Evolutionary conservation across 2,888 invertebrate species (phyloP), one percentile per base, ranked within the genome.

Genomic region (Drosophila affinis): DNA sequence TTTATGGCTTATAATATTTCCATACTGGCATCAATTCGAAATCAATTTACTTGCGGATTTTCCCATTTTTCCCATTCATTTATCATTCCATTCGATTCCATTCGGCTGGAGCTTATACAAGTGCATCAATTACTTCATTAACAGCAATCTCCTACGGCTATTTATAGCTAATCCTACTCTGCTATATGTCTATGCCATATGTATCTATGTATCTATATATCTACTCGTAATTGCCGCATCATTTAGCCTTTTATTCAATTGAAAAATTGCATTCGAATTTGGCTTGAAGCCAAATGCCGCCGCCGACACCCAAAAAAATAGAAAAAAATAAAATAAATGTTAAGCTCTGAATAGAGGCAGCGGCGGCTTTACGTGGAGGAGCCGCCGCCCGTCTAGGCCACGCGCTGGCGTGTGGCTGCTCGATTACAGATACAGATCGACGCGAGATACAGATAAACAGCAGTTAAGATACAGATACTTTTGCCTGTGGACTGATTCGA

Each of bases 191-290:
- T 14, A 39, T 56, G 48, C 39, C 52, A 12, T 24, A 14, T 44
- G 45, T 48, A 48, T 52, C 12, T 24, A 10, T 44, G 39, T 48
- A 48, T 21, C 21, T 64, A 24, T 70, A 49, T 49, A 44, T 71
- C 53, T 47, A 18, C 34, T 24, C 58, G 27, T 63, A 72, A 52
- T 67, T 45, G 52, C 55, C 47, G 58, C 56, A 39, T 65, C 51
- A 62, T 62, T 69, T 57, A 75, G 56, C 57, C 44, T 44, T 63
- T 79, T 52, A 46, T 62, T 76, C 76, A 83, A 83, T 82, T 78
- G 84, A 76, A 83, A 73, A 78, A 83, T 78, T 83, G 71, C 76
- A 70, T 51, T 71, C 75, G 62, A 77, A 73, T 81, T 87, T 72
- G 87, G 81, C 47, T 18, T 51, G 47, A 61, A 46, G 55, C 67